Percentiles rank a stretch among this genome's conserved stretches.
Conservation (phyloP, 64 coral and sea anemone genomes). For the Dendronephthya gigantea region DNA sequence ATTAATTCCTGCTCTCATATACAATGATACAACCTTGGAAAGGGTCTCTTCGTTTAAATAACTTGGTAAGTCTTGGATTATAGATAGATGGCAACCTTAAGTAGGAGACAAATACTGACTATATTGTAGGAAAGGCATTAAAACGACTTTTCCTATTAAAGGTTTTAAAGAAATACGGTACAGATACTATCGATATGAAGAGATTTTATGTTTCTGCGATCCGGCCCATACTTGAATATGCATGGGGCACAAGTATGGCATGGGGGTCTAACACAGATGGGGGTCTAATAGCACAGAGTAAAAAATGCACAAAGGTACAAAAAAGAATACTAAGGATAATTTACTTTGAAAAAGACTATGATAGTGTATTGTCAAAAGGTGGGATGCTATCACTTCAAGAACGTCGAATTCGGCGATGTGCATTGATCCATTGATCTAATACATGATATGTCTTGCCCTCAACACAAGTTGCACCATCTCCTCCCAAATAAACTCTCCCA, state of each 20-base stretch:
- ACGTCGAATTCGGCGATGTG: not conserved
- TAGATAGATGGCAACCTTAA: not conserved
- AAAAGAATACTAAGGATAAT: too few relatives aligned
- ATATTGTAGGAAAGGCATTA: not conserved
- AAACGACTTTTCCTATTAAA: not conserved
- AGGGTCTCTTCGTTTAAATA: not conserved
- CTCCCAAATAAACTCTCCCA: not conserved
- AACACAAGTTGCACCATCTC: not conserved
- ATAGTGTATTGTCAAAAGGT: too few relatives aligned
- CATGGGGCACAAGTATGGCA: not conserved
- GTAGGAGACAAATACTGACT: too few relatives aligned
- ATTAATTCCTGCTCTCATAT: not conserved
- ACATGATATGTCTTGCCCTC: not conserved
- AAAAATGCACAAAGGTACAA: not conserved
- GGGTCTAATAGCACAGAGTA: not conserved
- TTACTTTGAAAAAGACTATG: too few relatives aligned
- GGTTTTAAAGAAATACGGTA: not conserved
- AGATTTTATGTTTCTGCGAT: not conserved
- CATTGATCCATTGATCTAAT: not conserved
- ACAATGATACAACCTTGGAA: not conserved
- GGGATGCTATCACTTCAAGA: too few relatives aligned
- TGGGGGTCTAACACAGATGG: not conserved
- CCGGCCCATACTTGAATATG: not conserved
- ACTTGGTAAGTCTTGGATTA: not conserved
- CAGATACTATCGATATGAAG: not conserved